Base-by-base conservation (phyloP, 2,113 vertebrate genomes). In the Talpa occidentalis region DNA sequence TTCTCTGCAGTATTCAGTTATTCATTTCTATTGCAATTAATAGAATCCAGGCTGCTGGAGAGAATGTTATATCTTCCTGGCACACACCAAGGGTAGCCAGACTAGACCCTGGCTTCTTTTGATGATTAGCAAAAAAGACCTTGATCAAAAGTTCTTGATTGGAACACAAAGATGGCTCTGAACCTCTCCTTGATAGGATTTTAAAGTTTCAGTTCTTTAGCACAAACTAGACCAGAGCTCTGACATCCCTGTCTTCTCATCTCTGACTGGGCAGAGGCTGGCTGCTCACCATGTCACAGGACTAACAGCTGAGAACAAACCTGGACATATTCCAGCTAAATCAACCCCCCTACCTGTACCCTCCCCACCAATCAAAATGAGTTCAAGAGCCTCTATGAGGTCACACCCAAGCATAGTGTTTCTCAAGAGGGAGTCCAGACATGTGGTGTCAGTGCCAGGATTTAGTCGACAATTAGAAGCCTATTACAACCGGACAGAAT, bases 391-490 rank as follows among this genome's bases (percentile, higher is more conserved):
- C 42, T 54, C 37, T 47, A 11, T 0, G 0, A 14, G 22, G 17
- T 32, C 47, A 62, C n/a, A 42, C 0, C 6, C 35, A 10, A 1
- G 22, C n/a, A 44, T 0, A 16, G 37, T 37, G 37, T 22, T 72
- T 60, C 59, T 89, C 56, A 64, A 1, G 0, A 44, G 6, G 11
- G 32, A 2, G 16, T 62, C 60, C 32, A 10, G 28, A 42, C 21
- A 4, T 8, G 26, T 2, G 6, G 42, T 56, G 8, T 44, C 19
- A 17, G 30, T 1, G 3, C 24, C 32, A 28, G 28, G 11, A 4
- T n/a, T 79, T 42, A 64, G 60, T 54, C 42, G 21, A 72, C n/a
- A 12, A 86, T 10, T 8, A 17, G 40, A 59, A 59, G 4, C 10
- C 42, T 67, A 42, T 3, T 1, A 19, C 14, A 47, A 59, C 22